Percentiles rank a stretch among this genome's conserved stretches.
phyloP scores from a whole-genome alignment of 2,888 invertebrate species.

The Hypena proboscidalis region DNA sequence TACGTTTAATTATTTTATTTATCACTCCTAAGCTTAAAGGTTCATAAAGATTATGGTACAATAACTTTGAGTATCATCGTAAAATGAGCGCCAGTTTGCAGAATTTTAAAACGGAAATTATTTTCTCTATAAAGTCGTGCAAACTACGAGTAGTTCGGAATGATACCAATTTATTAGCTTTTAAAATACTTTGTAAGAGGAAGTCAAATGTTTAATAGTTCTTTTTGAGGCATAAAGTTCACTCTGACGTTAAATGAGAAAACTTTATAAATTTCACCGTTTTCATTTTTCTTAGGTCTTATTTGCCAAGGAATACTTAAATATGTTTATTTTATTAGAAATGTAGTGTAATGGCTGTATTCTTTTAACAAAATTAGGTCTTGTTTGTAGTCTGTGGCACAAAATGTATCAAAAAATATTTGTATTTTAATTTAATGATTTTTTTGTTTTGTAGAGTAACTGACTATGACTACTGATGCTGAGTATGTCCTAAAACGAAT shows the following conservation, averaged over 20 bases:
- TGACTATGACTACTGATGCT: no score
- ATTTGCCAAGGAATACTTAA: slow-evolving; percentile 3
- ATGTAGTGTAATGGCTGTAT: background rate
- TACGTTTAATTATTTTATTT: slow-evolving; percentile 15
- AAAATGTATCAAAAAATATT: no score
- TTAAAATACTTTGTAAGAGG: slow-evolving; percentile 13
- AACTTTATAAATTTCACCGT: slow-evolving; percentile 11
- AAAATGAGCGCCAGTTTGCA: background rate
- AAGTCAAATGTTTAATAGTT: slow-evolving; percentile 18
- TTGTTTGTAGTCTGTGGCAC: background rate
- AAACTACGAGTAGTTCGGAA: slow-evolving; percentile 12
- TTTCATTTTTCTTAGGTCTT: slow-evolving; percentile 8
- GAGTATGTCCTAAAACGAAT: no score
- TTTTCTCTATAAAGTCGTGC: background rate
- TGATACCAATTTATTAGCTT: slow-evolving; percentile 17
- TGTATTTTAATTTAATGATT: no score
- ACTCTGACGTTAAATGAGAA: slow-evolving; percentile 10
- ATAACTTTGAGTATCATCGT: background rate
- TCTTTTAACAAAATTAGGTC: no score
- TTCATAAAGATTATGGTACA: background rate
- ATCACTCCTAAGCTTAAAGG: background rate
- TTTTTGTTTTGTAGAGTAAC: no score
- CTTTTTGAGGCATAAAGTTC: slow-evolving; percentile 11
- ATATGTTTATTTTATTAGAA: background rate
- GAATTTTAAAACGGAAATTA: slow-evolving; percentile 3